phyloP scores from a whole-genome alignment of 2,888 invertebrate species.

The Acholoe squamosa region DNA sequence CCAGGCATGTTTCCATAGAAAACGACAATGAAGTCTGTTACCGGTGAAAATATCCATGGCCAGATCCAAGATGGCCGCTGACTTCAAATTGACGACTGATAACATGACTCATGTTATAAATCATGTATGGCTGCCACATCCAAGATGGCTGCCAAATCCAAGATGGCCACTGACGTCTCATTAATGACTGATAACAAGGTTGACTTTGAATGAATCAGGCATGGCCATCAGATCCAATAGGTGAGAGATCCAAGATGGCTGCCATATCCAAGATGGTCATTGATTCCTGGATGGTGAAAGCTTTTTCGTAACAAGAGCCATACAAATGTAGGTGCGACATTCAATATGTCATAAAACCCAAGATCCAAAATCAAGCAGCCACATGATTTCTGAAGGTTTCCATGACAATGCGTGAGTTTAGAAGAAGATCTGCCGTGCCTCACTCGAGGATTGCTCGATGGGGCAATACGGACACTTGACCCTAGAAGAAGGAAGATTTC shows the following conservation, averaged over 20 bases:
- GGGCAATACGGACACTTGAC: conserved; percentile 99
- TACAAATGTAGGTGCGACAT: not conserved
- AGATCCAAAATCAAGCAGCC: not conserved
- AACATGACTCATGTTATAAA: no score
- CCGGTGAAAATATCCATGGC: not conserved
- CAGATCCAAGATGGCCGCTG: not conserved
- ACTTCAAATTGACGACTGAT: not conserved
- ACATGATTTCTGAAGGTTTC: not conserved
- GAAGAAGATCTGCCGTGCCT: conserved; percentile 96
- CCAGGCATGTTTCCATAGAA: not conserved
- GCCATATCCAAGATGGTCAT: not conserved
- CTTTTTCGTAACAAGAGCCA: no score
- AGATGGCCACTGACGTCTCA: no score
- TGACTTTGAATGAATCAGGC: not conserved
- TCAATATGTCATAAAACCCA: not conserved
- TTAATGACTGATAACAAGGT: no score
- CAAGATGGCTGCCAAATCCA: no score
- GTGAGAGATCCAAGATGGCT: not conserved
- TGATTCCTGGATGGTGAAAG: no score
- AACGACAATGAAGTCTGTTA: not conserved
- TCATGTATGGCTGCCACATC: no score
- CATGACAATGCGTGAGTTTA: conserved; percentile 83
- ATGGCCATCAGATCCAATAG: not conserved
- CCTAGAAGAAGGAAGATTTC: conserved; percentile 85
- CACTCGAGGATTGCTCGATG: conserved; percentile 95